Evolutionary conservation across 1,140 invertebrate species (phyloP), one percentile per base, ranked within the genome.

Genomic region (Panagrolaimus sp.): DNA sequence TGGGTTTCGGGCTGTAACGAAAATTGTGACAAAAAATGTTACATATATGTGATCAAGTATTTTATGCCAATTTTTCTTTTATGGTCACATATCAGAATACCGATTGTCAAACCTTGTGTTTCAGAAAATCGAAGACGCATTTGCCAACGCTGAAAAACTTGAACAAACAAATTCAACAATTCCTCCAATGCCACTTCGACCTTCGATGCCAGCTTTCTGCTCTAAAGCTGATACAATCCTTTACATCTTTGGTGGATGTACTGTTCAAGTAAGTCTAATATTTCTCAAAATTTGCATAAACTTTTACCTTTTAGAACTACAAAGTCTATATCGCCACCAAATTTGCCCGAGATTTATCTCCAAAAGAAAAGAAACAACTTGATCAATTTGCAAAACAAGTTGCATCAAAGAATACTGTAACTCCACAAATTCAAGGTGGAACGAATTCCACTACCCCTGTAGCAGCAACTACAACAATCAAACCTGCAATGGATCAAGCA

Each of bases 101-200:
- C n/a, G n/a, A n/a, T n/a, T n/a, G n/a, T n/a, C n/a, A 67, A 67
- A 44, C 5, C 26, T 38, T 68, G 58, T 12, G 1, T 63, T 58
- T 14, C 46, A 74, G 73, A 74, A 74, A 71, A 74, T 74, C 28
- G 71, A 74, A 10, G 73, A 74, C 58, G 73, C 73, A 6, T 74
- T 74, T 43, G 67, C 72, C 0, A 74, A 74, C 6, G 73, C 70
- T 12, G 73, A 72, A 38, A 66, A 72, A n/a, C 64, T 69, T 17
- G 73, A 74, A 45, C 58, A 55, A 17, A 67, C 67, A 17, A 74
- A 74, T 67, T 32, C 70, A 9, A 74, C 73, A n/a, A 71, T 70
- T 43, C 73, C 73, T 0, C 73, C 73, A 38, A 72, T 74, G 70
- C 73, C 73, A 28, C 62, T 71, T 14, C 67, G 73, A 8, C 73